Evolutionary conservation across 2,797 vertebrate species (phyloP), one percentile per base, ranked within the genome.

Genomic region (Sebastes oblongus): DNA sequence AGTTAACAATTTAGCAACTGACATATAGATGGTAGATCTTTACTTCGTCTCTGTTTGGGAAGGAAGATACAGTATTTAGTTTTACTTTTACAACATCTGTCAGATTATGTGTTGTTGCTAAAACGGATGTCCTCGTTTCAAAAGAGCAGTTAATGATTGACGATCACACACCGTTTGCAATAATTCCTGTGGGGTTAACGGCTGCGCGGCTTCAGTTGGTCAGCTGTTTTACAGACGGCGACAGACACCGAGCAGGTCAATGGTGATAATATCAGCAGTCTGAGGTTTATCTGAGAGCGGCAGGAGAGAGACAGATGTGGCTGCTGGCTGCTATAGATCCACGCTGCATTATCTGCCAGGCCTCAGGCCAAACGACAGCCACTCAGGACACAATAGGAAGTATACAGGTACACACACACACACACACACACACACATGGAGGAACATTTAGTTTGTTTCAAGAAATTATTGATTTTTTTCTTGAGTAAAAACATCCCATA

Each of bases 221-320:
- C 80, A 69, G 76, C 70, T 78, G 86, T 42, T 84, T 75, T 59
- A 82, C 84, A 70, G 82, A 68, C 39, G 6, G 60, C 7, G 20
- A 87, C 88, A 75, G 86, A 86, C 80, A 69, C 20, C 2, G 2
- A 60, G 78, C 71, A 13, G 56, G 72, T 84, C 83, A 83, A 61
- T 77, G 78, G 39, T 54, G 72, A 80, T 80, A 73, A 88, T 9
- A 22, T 66, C 68, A 67, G 76, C 83, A 78, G 82, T 54, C 36
- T 8, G 70, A 84, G 71, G 65, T 54, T 80, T 25, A 77, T 77
- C 78, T 71, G 27, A 66, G 81, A 73, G 73, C 66, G 25, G 60
- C 72, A 12, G 56, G 27, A 54, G 80, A 46, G 88, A 89, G 87
- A 86, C 89, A 89, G 86, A 93, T 91, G 86, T 91, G 86, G 69